Evolutionary conservation across 1,140 invertebrate genomes (phyloP), one percentile per base, ranked within the genome.

Genomic region (Ips nitidus): DNA sequence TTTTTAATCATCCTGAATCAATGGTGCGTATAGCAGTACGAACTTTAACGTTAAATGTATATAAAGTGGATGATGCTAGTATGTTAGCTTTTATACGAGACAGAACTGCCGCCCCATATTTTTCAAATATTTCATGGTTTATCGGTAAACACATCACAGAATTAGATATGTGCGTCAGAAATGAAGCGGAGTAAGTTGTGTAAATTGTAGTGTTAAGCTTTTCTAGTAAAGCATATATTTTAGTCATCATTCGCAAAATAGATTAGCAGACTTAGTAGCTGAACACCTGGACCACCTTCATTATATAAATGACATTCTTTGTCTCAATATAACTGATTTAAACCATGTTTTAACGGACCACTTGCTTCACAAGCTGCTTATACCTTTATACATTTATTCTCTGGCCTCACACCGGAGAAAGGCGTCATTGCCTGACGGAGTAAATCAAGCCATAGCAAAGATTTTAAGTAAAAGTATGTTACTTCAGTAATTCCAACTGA

Each of bases 11-110:
- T 82, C 89, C 92, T 0, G 98, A 99, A 83, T 94, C 94, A 64
- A 99, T 99, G 98, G 98, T 99, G 50, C 86, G 98, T 39, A 99
- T 99, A 75, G 98, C 98, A 40, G 98, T 99, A 1, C 83, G 98
- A 67, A 99, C 97, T 3, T 87, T 99, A 56, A 98, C 97, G 1
- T 84, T 99, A 22, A 99, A 99, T 84, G 97, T 99, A 0, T 99
- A 98, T 80, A 85, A 87, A 85, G 94, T 98, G 40, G 92, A 97
- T 79, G 97, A 99, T 83, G 89, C 90, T 63, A 94, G 94, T 41
- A 99, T 99, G 97, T 82, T 98, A 57, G 87, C 91, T 71, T 99
- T 98, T 82, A 98, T 99, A 73, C 85, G 95, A 76, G 94, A 98
- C 81, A 89, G 92, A 83, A 98, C 97, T 56, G 95, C 96, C 52